Evolutionary conservation across 2,888 invertebrate species (phyloP).

Genomic region (Lepidochrysops patricia): DNA sequence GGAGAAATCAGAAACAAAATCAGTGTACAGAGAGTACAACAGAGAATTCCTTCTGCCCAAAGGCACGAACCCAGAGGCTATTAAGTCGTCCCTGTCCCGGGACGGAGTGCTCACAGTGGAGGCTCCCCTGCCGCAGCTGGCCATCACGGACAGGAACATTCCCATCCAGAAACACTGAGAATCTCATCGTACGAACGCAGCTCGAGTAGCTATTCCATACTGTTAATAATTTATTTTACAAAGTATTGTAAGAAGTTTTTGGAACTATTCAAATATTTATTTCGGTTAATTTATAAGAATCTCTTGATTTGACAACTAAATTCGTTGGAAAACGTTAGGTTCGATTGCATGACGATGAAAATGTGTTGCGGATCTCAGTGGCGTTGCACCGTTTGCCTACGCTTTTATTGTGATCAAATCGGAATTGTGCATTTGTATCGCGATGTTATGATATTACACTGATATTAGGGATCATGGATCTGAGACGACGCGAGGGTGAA

Average conservation of each 20-base stretch:
- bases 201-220: slow-evolving; percentile 67
- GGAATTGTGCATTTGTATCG: slow-evolving; percentile 42
- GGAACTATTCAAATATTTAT: slow-evolving; percentile 58
- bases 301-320: slow-evolving; percentile 46
- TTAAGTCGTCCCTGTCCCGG: slow-evolving; percentile 95
- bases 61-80: slow-evolving; percentile 96
- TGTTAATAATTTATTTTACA: slow-evolving; percentile 72
- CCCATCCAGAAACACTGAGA: slow-evolving; percentile 80
- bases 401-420: slow-evolving; percentile 54
- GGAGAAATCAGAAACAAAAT: slow-evolving; percentile 96
- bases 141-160: slow-evolving; percentile 86
- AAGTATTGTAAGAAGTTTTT: slow-evolving; percentile 53
- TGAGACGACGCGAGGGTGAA: not conserved
- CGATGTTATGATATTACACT: slow-evolving; percentile 25
- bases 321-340: slow-evolving; percentile 39
- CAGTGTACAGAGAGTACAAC: slow-evolving; percentile 98
- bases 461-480: slow-evolving; percentile 8
- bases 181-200: slow-evolving; percentile 35
- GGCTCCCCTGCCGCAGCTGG: slow-evolving; percentile 93
- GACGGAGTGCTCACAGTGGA: slow-evolving; percentile 97
- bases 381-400: slow-evolving; percentile 37
- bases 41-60: slow-evolving; percentile 97
- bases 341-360: slow-evolving; percentile 34
- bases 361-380: slow-evolving; percentile 40
- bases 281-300: slow-evolving; percentile 57